phyloP scores from a whole-genome alignment of 2,888 invertebrate species.

The Orthonevra nobilis region DNA sequence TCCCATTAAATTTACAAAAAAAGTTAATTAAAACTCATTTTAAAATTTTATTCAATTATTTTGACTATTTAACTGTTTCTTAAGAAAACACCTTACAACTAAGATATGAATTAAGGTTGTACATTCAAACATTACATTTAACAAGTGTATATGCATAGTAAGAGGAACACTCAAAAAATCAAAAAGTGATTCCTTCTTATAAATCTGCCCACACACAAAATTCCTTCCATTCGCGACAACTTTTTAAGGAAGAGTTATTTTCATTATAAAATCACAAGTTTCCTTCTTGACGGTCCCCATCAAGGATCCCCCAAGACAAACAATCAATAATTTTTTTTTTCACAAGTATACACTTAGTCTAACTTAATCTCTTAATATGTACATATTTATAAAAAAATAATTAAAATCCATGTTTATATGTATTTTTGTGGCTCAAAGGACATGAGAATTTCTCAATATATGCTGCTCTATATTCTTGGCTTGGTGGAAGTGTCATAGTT shows the following conservation, averaged over 20 bases:
- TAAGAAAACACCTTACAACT: too few relatives aligned
- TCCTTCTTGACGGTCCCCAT: background rate
- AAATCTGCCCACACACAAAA: background rate
- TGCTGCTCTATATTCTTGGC: background rate
- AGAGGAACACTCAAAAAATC: conserved; percentile 4
- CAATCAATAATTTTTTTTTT: background rate
- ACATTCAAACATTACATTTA: too few relatives aligned
- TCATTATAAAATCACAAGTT: conserved; percentile 44
- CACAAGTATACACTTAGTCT: background rate
- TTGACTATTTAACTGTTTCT: too few relatives aligned
- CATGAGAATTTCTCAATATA: background rate
- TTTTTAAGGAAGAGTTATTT: background rate
- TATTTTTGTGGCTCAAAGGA: too few relatives aligned
- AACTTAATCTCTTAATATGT: conserved; percentile 21
- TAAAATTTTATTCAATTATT: too few relatives aligned
- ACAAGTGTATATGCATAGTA: too few relatives aligned
- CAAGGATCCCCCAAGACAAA: background rate
- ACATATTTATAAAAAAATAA: conserved; percentile 3
- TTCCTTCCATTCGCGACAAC: background rate
- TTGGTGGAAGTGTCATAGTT: conserved; percentile 12
- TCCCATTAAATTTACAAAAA: too few relatives aligned
- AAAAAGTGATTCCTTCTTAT: background rate
- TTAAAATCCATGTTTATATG: too few relatives aligned
- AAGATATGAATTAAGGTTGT: too few relatives aligned
- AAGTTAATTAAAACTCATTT: too few relatives aligned